Evolutionary conservation across 2,113 vertebrate species (phyloP).

Genomic region (Myxocyprinus asiaticus): DNA sequence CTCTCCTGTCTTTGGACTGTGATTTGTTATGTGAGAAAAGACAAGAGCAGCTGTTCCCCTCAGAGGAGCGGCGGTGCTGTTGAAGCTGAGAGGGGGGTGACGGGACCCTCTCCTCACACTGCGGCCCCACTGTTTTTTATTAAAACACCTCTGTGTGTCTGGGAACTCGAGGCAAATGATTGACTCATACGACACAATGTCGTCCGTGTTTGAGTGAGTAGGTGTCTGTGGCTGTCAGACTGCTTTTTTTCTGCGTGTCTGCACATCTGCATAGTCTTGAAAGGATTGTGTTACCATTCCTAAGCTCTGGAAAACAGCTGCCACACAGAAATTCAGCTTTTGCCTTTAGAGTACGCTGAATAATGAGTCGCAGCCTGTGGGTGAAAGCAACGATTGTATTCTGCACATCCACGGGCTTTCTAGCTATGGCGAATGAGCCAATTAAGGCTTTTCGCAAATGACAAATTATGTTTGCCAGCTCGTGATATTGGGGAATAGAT

Average conservation of each 20-base stretch:
- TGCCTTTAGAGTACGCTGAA: constrained; percentile 29
- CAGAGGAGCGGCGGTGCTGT: background rate
- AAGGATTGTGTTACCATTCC: constrained; percentile 66
- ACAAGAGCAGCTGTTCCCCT: constrained; percentile 50
- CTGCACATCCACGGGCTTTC: constrained; percentile 24
- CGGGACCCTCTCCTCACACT: constrained; percentile 50
- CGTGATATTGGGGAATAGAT: constrained; percentile 33
- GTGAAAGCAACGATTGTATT: constrained; percentile 16
- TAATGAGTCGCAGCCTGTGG: constrained; percentile 23
- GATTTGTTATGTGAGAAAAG: constrained; percentile 70
- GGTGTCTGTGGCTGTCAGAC: constrained; percentile 52
- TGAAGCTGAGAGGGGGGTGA: constrained; percentile 8
- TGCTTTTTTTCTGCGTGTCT: constrained; percentile 32
- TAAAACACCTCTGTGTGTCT: constrained; percentile 64
- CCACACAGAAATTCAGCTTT: constrained; percentile 48
- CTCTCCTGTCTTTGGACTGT: constrained; percentile 58
- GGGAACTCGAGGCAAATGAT: constrained; percentile 54
- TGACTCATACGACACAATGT: background rate
- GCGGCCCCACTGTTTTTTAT: constrained; percentile 62
- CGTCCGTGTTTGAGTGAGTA: background rate
- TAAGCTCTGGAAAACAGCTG: constrained; percentile 70
- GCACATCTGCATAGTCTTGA: constrained; percentile 57
- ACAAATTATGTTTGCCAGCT: constrained; percentile 38
- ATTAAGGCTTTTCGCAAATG: constrained; percentile 47
- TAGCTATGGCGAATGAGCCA: constrained; percentile 55